A percentile compares a stretch with the other conserved stretches of the same genome.
These are phyloP conservation scores for Benitochromis conjunctus DNA, from an alignment of 2,113 vertebrate genomes.

Conservation along the genomic window DNA sequence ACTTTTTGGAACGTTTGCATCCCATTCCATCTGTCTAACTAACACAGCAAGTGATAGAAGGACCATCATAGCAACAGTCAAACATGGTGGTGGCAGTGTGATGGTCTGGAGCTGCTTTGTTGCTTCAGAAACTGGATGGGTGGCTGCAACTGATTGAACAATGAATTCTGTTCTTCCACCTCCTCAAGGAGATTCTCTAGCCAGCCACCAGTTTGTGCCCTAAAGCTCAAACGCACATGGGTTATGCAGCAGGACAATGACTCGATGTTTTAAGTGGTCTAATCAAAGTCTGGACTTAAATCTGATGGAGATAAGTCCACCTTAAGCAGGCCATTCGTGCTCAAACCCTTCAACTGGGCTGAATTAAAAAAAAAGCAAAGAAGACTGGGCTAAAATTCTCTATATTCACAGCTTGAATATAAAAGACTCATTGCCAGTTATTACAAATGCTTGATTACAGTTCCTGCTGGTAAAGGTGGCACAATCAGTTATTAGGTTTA, in stretches of 20 bases:
- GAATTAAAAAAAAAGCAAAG: accelerated
- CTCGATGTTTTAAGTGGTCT: not conserved
- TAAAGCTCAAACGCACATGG: not conserved
- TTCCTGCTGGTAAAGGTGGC: not conserved
- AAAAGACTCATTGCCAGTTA: not conserved
- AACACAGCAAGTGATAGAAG: not conserved
- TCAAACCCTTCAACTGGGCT: not conserved
- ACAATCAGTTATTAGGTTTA: not conserved
- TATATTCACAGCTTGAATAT: not conserved
- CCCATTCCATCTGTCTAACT: not conserved
- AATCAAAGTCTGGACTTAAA: not conserved
- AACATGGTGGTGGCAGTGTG: not conserved
- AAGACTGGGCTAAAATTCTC: not conserved
- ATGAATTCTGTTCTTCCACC: no score
- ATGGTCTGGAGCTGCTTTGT: not conserved
- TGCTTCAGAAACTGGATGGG: not conserved
- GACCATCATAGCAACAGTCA: not conserved
- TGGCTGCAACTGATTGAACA: no score
- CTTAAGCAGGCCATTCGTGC: not conserved
- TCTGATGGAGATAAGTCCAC: not conserved
- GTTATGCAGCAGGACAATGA: not conserved
- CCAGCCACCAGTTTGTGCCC: not conserved
- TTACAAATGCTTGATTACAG: not conserved
- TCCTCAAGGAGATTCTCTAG: not conserved
- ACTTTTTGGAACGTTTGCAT: not conserved